phyloP scores from a whole-genome alignment of 2,888 invertebrate species.

The Sarcophaga caerulescens region DNA sequence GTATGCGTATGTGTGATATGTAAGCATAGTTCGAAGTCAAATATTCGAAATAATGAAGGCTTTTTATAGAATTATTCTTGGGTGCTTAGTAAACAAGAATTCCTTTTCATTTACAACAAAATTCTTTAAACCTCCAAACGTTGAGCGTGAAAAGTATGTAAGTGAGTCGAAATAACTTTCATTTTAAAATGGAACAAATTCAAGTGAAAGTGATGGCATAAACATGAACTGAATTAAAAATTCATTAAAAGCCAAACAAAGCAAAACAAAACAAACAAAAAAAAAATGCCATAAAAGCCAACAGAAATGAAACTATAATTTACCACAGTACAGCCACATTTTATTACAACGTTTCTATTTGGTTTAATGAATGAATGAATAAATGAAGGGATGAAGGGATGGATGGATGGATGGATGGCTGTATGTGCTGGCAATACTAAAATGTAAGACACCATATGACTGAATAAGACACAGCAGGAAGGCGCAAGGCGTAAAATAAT shows the following conservation, averaged over 20 bases:
- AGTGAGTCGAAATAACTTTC: background rate
- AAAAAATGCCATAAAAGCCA: background rate
- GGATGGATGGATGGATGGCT: no score
- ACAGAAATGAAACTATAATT: conserved; percentile 49
- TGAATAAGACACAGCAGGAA: background rate
- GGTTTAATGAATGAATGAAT: conserved; percentile 6
- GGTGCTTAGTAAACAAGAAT: no score
- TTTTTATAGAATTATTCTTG: no score
- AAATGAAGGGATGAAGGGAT: no score
- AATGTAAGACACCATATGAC: background rate
- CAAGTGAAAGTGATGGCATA: conserved; percentile 8
- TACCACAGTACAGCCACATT: conserved; percentile 40
- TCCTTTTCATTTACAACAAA: no score
- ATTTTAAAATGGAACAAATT: background rate
- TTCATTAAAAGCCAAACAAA: background rate
- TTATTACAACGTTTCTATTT: conserved; percentile 34
- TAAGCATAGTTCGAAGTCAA: no score
- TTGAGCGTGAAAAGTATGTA: background rate
- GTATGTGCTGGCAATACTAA: background rate
- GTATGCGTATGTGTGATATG: no score
- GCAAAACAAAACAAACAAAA: background rate
- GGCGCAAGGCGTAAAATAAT: background rate
- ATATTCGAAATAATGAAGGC: no score
- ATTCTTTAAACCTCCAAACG: no score
- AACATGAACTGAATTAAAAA: conserved; percentile 41